These are phyloP conservation scores for Lomographa bimaculata DNA, from an alignment of 2,888 invertebrate species.

Conservation along the genomic window DNA sequence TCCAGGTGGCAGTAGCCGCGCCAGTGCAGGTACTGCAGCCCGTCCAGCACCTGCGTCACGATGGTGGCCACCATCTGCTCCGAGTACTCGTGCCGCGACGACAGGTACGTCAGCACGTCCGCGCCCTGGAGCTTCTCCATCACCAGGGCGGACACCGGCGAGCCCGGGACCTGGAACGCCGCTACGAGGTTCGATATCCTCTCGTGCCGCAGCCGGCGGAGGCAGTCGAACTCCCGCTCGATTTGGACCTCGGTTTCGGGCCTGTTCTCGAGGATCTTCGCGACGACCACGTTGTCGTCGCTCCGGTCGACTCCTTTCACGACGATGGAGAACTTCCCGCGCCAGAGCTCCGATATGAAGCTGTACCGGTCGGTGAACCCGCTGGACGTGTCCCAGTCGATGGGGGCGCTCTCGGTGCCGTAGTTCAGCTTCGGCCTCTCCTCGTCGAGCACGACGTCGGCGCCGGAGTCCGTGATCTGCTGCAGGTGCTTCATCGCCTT, in stretches of 20 bases:
- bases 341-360: conserved; percentile 92
- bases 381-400: conserved; percentile 87
- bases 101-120: conserved; percentile 94
- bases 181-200: conserved; percentile 90
- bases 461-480: conserved; percentile 92
- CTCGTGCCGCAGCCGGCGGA: conserved; percentile 93
- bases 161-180: conserved; percentile 87
- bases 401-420: conserved; percentile 87
- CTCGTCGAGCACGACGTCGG: conserved; percentile 85
- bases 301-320: conserved; percentile 90
- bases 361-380: conserved; percentile 90
- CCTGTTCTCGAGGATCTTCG: conserved; percentile 90
- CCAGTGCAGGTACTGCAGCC: conserved; percentile 97
- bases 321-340: conserved; percentile 94
- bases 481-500: conserved; percentile 93
- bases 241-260: conserved; percentile 86
- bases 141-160: conserved; percentile 88
- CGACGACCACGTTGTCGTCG: conserved; percentile 90
- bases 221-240: conserved; percentile 92
- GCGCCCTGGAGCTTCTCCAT: conserved; percentile 95
- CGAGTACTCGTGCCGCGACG: conserved; percentile 94
- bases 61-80: conserved; percentile 96
- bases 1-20: conserved; percentile 94
- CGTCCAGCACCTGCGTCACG: conserved; percentile 94
- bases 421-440: conserved; percentile 89